These are phyloP conservation scores for Cybosia mesomella DNA, from an alignment of 2,888 invertebrate species.

Conservation along the genomic window DNA sequence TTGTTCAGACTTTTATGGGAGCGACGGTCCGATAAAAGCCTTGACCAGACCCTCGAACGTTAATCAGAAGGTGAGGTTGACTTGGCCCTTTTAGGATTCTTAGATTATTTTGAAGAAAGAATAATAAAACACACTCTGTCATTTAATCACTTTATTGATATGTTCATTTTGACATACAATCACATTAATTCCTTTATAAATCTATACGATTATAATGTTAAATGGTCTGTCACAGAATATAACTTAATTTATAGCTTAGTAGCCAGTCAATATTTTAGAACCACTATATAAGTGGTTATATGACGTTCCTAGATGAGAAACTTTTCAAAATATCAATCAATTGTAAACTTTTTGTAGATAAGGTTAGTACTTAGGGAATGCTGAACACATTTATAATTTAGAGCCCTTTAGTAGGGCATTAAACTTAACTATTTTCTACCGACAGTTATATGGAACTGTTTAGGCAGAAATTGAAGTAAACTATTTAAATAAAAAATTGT, in stretches of 20 bases:
- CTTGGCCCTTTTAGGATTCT: not conserved
- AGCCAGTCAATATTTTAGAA: slow-evolving; percentile 7
- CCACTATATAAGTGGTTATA: not conserved
- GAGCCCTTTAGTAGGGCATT: slow-evolving; percentile 13
- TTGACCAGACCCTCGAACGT: too few species aligned
- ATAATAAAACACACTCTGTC: slow-evolving; percentile 57
- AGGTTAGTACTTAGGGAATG: not conserved
- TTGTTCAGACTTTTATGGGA: too few species aligned
- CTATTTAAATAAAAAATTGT: slow-evolving; percentile 16
- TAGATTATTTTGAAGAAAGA: not conserved
- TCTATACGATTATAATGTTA: slow-evolving; percentile 42
- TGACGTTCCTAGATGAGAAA: not conserved
- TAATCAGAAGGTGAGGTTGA: too few species aligned
- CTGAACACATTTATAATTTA: slow-evolving; percentile 9
- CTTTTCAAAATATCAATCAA: not conserved
- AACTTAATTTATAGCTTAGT: slow-evolving; percentile 4
- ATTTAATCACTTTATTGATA: slow-evolving; percentile 75
- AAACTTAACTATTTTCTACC: slow-evolving; percentile 9
- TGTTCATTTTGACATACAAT: slow-evolving; percentile 73
- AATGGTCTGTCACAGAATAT: slow-evolving; percentile 34
- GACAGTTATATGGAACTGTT: slow-evolving; percentile 10
- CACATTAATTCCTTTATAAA: slow-evolving; percentile 65
- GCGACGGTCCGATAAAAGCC: too few species aligned
- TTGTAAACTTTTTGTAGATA: not conserved
- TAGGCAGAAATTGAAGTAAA: slow-evolving; percentile 36